Base-by-base conservation (phyloP, 1,140 invertebrate genomes). In the Cepaea nemoralis region DNA sequence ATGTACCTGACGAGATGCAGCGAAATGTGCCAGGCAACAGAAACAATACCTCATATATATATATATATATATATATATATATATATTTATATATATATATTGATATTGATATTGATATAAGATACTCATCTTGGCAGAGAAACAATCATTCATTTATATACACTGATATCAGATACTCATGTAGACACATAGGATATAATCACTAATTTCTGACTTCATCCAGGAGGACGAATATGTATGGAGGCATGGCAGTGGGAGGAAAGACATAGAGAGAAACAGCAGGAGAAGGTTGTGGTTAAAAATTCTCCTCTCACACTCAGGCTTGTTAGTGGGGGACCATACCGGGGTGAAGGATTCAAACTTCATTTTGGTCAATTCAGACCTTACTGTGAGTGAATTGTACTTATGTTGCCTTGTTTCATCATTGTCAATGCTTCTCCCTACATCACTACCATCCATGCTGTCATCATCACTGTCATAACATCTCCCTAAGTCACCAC, bases 241-340 rank as follows among this genome's bases (percentile, higher is more conserved):
- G 78, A 80, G 78, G 78, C 16, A n/a, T 71, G 66, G 69, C 31
- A 73, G 39, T 80, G 78, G 78, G 69, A 73, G 33, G 45, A 80
- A 35, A 19, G 48, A 55, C 76, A 77, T 33, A 35, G 27, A 22
- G 45, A 71, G 78, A 55, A 22, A 16, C n/a, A 37, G 24, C 45
- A 80, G 24, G 31, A 73, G 31, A 50, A 66, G 59, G n/a, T 27
- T 22, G 69, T 80, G 3, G 45, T 73, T 39, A 10, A 16, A 16
- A 80, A 48, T 35, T 80, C 69, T 16, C 78, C 78, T 55, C 42
- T 80, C 10, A 80, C 42, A 24, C 73, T 80, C 42, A 35, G 78
- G 6, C 33, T 80, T 27, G 24, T 37, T n/a, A 80, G 78, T 42
- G 48, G 22, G 0, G 78, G 78, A 35, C 48, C 78, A 6, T 80